phyloP scores from a whole-genome alignment of 2,113 vertebrate species.

The Proterorhinus semilunaris region DNA sequence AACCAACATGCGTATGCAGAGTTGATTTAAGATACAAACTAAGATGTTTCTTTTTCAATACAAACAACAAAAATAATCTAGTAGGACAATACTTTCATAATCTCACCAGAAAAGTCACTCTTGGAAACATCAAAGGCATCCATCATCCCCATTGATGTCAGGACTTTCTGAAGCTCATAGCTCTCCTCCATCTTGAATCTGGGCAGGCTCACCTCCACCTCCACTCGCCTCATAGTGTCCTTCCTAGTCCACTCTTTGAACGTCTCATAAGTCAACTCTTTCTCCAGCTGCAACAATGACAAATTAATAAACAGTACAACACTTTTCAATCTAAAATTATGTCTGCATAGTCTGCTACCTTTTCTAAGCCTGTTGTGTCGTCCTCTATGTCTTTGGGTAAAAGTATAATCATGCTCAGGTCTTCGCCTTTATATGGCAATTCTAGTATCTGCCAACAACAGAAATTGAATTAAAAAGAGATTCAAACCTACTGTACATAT shows the following conservation, averaged over 20 bases:
- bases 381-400: slow-evolving; percentile 83
- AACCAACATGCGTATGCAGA: too few relatives aligned
- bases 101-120: slow-evolving; percentile 75
- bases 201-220: slow-evolving; percentile 74
- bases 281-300: slow-evolving; percentile 69
- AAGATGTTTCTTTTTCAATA: too few relatives aligned
- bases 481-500: too few relatives aligned
- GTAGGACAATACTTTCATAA: background rate
- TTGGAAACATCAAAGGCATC: slow-evolving; percentile 65
- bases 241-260: slow-evolving; percentile 71
- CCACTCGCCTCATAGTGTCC: slow-evolving; percentile 54
- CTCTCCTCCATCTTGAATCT: slow-evolving; percentile 77
- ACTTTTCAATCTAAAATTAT: background rate
- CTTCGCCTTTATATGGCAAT: slow-evolving; percentile 84
- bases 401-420: slow-evolving; percentile 88
- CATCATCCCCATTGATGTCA: slow-evolving; percentile 76
- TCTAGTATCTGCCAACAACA: slow-evolving; percentile 76
- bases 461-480: too few relatives aligned
- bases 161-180: slow-evolving; percentile 67
- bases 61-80: too few relatives aligned
- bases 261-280: slow-evolving; percentile 72
- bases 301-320: background rate
- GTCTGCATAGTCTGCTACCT: slow-evolving; percentile 67
- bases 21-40: too few relatives aligned
- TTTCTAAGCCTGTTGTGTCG: slow-evolving; percentile 82